Evolutionary conservation across 2,888 invertebrate genomes (phyloP).

Genomic region (Eulithis testata): DNA sequence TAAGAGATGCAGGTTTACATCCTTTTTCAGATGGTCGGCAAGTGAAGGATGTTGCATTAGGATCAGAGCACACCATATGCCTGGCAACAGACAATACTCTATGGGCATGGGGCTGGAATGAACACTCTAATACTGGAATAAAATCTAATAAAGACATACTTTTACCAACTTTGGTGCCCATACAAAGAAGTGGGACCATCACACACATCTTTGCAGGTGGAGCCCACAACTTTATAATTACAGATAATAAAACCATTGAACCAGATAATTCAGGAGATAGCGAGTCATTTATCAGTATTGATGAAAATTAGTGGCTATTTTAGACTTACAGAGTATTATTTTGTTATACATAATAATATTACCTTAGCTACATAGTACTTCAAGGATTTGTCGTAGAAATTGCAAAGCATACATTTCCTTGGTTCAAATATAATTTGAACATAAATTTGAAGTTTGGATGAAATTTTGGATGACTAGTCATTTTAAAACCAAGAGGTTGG

Average conservation of each 20-base stretch:
- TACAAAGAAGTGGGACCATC: conserved; percentile 53
- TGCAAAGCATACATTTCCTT: background rate
- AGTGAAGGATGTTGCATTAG: conserved; percentile 86
- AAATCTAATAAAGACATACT: conserved; percentile 60
- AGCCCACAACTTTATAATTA: conserved; percentile 75
- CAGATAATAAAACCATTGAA: conserved; percentile 42
- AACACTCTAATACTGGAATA: conserved; percentile 93
- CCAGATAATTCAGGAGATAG: conserved; percentile 12
- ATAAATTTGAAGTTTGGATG: background rate
- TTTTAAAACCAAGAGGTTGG: background rate
- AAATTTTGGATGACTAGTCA: background rate
- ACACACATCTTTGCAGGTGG: conserved; percentile 72
- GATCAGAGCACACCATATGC: conserved; percentile 92
- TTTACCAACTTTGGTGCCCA: conserved; percentile 62
- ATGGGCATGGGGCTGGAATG: conserved; percentile 95
- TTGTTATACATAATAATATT: too few relatives aligned
- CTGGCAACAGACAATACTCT: conserved; percentile 86
- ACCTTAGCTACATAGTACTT: too few relatives aligned
- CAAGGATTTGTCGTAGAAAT: too few relatives aligned
- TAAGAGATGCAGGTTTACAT: background rate
- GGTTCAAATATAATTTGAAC: background rate
- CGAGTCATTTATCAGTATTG: conserved; percentile 32
- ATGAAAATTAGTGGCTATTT: conserved; percentile 20
- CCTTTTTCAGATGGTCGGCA: conserved; percentile 70
- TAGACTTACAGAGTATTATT: background rate